Base-by-base conservation (phyloP, 2,888 invertebrate genomes). In the Cheilosia impressa region DNA sequence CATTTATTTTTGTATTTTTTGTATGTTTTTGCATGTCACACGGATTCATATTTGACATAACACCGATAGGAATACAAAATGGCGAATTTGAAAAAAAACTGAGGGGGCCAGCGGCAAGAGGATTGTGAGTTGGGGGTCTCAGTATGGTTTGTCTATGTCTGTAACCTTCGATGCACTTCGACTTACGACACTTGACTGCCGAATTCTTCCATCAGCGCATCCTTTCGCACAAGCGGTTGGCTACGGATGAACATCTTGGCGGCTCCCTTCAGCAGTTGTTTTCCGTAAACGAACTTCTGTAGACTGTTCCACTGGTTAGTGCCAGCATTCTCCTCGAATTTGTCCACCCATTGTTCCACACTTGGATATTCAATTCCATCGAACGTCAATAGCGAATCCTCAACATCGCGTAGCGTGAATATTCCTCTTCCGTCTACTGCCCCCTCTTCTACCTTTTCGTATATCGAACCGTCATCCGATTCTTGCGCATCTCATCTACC, bases 81-180 rank as follows among this genome's bases (percentile, higher is more conserved):
- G n/a, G n/a, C n/a, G n/a, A n/a, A n/a, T n/a, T n/a, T n/a, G n/a
- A n/a, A n/a, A n/a, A n/a, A n/a, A n/a, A n/a, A n/a, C n/a, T n/a
- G n/a, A n/a, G n/a, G n/a, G n/a, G n/a, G n/a, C n/a, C n/a, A n/a
- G n/a, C n/a, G n/a, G n/a, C n/a, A n/a, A n/a, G n/a, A n/a, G n/a
- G n/a, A n/a, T n/a, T n/a, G n/a, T n/a, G n/a, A n/a, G n/a, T n/a
- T n/a, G n/a, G n/a, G n/a, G n/a, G n/a, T n/a, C n/a, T n/a, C n/a
- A n/a, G n/a, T n/a, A n/a, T n/a, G n/a, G n/a, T n/a, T n/a, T n/a
- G n/a, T n/a, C n/a, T n/a, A n/a, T n/a, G n/a, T 81, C 47, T 60
- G 47, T 31, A 78, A 53, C 45, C 45, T 60, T 1, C 53, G 57
- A 65, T 62, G 78, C 0, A 82, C 65, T 24, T 87, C 79, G n/a